Evolutionary conservation across 2,113 vertebrate species (phyloP).

Genomic region (Rattus rattus): DNA sequence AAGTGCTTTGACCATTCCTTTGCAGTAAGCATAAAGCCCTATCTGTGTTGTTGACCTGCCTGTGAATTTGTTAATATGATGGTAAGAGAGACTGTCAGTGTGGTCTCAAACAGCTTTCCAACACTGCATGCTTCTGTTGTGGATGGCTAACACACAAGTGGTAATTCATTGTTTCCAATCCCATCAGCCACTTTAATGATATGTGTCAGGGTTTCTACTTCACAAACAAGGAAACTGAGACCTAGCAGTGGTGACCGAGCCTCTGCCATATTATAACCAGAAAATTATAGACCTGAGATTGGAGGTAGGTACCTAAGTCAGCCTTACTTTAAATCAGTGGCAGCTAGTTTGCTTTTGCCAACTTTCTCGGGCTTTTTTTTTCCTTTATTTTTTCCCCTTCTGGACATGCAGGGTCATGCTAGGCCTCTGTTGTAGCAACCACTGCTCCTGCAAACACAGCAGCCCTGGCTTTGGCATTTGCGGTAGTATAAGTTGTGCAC

Average conservation of each 20-base stretch:
- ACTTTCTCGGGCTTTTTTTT: background rate
- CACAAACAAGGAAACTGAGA: background rate
- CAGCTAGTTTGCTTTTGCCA: background rate
- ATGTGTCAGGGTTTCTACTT: background rate
- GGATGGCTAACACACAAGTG: background rate
- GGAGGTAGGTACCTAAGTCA: background rate
- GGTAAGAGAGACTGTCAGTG: background rate
- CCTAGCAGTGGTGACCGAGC: background rate
- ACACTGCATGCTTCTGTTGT: background rate
- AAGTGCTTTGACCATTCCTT: conserved; percentile 31
- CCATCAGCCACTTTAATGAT: background rate
- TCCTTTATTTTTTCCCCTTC: background rate
- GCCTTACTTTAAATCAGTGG: background rate
- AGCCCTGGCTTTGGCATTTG: background rate
- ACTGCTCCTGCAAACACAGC: background rate
- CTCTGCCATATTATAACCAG: background rate
- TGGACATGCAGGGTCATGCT: background rate
- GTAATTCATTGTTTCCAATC: conserved; percentile 14
- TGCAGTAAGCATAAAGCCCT: background rate
- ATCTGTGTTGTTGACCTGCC: background rate
- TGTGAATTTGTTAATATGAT: conserved; percentile 4
- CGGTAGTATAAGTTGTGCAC: background rate
- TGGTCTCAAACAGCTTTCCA: background rate
- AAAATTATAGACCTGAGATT: background rate
- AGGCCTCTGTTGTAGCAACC: background rate